These are phyloP conservation scores for Hydrocynus forskahlii DNA, from an alignment of 2,797 vertebrate species.

Conservation along the genomic window DNA sequence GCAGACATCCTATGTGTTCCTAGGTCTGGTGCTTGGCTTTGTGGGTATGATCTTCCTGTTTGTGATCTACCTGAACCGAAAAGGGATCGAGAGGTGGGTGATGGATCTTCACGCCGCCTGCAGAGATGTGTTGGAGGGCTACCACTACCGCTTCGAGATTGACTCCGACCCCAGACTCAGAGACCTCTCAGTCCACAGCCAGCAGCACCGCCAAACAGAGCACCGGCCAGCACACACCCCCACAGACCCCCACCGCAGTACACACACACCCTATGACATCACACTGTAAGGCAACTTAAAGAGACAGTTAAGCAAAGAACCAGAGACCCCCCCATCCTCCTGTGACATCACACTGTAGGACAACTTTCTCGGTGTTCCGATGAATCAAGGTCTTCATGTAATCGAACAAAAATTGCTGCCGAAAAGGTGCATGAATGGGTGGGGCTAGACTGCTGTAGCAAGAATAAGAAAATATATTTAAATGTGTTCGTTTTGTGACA, in stretches of 20 bases:
- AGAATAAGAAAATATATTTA: too few species aligned
- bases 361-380: too few species aligned
- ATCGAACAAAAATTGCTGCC: too few species aligned
- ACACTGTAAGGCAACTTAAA: slow-evolving; percentile 12
- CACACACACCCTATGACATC: slow-evolving; percentile 65
- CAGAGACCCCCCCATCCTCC: too few species aligned
- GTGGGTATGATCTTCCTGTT: slow-evolving; percentile 83
- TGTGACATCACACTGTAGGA: too few species aligned
- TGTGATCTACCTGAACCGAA: slow-evolving; percentile 84
- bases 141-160: slow-evolving; percentile 81
- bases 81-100: slow-evolving; percentile 80
- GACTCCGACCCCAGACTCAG: slow-evolving; percentile 78
- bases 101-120: slow-evolving; percentile 75
- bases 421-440: too few species aligned
- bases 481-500: too few species aligned
- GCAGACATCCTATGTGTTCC: slow-evolving; percentile 80
- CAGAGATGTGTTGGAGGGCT: slow-evolving; percentile 78
- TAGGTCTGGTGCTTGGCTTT: slow-evolving; percentile 80
- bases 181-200: slow-evolving; percentile 57
- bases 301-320: too few species aligned
- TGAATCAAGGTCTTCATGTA: too few species aligned
- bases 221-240: not conserved
- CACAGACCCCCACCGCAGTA: not conserved
- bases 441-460: too few species aligned
- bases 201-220: not conserved